These are phyloP conservation scores for Ptyas mucosa DNA, from an alignment of 2,113 vertebrate genomes.

Conservation along the genomic window DNA sequence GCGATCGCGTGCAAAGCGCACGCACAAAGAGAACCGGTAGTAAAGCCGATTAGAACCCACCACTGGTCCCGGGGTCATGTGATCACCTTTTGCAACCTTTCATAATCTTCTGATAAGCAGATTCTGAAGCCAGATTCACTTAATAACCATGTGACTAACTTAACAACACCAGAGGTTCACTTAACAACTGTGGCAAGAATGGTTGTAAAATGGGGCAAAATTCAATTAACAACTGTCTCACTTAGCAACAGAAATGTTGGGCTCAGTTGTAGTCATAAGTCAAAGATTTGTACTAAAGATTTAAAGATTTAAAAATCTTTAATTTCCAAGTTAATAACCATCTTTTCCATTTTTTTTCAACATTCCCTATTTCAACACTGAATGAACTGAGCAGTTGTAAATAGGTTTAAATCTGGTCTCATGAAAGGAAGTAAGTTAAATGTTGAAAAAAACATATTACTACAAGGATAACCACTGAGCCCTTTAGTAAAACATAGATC, in stretches of 20 bases:
- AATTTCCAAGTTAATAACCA: not conserved
- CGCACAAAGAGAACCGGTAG: too few relatives aligned
- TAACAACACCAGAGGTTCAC: not conserved
- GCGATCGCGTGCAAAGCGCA: too few relatives aligned
- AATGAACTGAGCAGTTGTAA: not conserved
- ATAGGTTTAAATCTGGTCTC: not conserved
- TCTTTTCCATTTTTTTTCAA: not conserved
- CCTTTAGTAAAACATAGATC: slow-evolving; percentile 54
- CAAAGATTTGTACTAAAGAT: not conserved
- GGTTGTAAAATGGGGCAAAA: not conserved
- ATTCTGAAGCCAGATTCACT: not conserved
- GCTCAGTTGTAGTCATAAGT: not conserved
- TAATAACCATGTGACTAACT: not conserved
- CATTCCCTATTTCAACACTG: not conserved
- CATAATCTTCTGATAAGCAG: not conserved
- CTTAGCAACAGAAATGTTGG: not conserved
- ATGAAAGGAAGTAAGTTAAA: slow-evolving; percentile 41
- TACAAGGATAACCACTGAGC: slow-evolving; percentile 47
- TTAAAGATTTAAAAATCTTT: not conserved
- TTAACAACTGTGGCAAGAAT: not conserved
- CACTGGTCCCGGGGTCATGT: not conserved
- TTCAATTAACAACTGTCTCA: not conserved
- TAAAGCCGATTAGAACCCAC: too few relatives aligned
- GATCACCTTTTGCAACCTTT: not conserved
- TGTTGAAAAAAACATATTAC: slow-evolving; percentile 50